These are phyloP conservation scores for Petrocephalus schoutedeni DNA, from an alignment of 2,797 vertebrate species.

Conservation along the genomic window DNA sequence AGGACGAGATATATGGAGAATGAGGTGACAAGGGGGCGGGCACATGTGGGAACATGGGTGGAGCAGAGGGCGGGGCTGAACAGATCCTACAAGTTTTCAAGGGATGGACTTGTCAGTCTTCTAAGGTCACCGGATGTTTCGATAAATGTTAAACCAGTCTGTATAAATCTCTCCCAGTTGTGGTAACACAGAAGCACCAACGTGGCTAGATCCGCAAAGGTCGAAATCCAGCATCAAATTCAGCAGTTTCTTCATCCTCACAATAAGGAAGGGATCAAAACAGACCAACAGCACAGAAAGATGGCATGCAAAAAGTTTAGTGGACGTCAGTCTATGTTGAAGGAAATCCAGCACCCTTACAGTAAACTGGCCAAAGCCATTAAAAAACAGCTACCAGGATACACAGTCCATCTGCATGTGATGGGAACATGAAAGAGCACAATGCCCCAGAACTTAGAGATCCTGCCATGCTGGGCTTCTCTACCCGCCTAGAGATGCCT, in stretches of 20 bases:
- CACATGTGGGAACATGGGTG: background rate
- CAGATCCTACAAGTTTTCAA: background rate
- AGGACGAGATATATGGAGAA: slow-evolving; percentile 30
- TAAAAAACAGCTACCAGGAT: background rate
- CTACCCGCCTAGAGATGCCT: background rate
- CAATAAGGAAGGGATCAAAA: background rate
- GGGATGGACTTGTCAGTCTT: background rate
- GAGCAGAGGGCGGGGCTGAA: background rate
- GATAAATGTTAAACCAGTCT: background rate
- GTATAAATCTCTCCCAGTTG: background rate
- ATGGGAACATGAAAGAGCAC: background rate
- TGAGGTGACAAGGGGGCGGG: background rate
- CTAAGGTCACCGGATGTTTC: background rate
- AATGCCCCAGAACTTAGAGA: background rate
- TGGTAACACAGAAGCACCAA: background rate
- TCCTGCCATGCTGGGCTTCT: background rate
- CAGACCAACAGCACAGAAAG: background rate
- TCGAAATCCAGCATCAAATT: background rate
- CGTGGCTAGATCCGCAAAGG: background rate
- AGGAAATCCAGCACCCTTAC: background rate
- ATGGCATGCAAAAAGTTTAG: background rate
- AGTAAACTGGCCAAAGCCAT: background rate
- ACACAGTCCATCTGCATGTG: background rate
- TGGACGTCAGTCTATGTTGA: background rate
- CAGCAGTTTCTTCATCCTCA: background rate